Evolutionary conservation across 2,113 vertebrate species (phyloP).

Genomic region (Oreochromis niloticus): DNA sequence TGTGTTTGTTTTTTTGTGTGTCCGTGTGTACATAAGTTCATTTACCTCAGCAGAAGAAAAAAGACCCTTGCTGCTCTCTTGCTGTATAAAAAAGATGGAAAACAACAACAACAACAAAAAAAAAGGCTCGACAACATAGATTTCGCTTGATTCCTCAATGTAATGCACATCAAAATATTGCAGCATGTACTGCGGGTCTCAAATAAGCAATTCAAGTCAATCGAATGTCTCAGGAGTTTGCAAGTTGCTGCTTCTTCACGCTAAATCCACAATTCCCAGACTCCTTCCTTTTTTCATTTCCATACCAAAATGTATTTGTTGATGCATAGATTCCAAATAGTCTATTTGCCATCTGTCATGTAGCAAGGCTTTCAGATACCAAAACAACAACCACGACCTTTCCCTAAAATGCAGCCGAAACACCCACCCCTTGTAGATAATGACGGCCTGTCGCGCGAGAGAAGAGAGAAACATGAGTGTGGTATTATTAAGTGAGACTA

Average conservation of each 20-base stretch:
- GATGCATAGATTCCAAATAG: slow-evolving; percentile 55
- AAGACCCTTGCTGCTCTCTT: background rate
- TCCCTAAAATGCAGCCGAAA: slow-evolving; percentile 52
- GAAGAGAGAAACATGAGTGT: slow-evolving; percentile 44
- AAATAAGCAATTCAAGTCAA: slow-evolving; percentile 24
- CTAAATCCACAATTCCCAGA: slow-evolving; percentile 20
- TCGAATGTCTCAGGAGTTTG: slow-evolving; percentile 7
- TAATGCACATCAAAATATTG: slow-evolving; percentile 31
- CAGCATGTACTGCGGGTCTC: background rate
- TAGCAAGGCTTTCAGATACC: slow-evolving; percentile 44
- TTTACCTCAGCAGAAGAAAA: slow-evolving; percentile 45
- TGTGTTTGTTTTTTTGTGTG: slow-evolving; percentile 32
- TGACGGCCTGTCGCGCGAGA: slow-evolving; percentile 57
- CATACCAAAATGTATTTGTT: slow-evolving; percentile 41
- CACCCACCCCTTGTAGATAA: slow-evolving; percentile 58
- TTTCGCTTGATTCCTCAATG: slow-evolving; percentile 19
- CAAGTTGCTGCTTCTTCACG: background rate
- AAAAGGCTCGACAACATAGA: background rate
- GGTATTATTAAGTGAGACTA: slow-evolving; percentile 67
- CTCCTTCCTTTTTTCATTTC: slow-evolving; percentile 18
- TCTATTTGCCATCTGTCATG: slow-evolving; percentile 57
- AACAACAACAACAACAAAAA: background rate
- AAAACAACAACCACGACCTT: slow-evolving; percentile 55
- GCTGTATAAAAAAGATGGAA: background rate
- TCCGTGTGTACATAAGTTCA: slow-evolving; percentile 34